Base-by-base conservation (phyloP, 2,113 vertebrate species). In the Centropus bengalensis region DNA sequence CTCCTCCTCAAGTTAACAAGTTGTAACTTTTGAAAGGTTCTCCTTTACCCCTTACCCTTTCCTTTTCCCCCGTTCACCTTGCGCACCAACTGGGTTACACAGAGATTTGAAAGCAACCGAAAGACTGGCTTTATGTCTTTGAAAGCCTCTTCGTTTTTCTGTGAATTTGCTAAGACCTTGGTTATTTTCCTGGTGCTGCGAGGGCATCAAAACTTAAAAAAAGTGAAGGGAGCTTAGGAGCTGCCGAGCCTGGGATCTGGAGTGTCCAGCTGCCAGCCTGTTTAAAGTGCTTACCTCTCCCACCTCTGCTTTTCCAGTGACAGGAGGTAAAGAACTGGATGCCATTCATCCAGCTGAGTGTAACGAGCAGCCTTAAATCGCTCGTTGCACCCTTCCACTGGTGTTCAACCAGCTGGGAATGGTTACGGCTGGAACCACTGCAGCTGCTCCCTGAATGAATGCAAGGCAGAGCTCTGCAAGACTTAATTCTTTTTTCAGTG, bases 371-470 rank as follows among this genome's bases (percentile, higher is more conserved):
- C n/a, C 21, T 71, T n/a, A 26, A 74, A 47, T 36, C n/a, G 58
- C 63, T 73, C 1, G 0, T 91, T 82, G 6, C 9, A 24, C 44
- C 58, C 80, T 86, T 55, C 38, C 12, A 8, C 40, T 64, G 67
- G 23, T 79, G 79, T 62, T 86, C n/a, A 26, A 55, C 3, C 93
- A 96, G 67, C 93, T 80, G 88, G 75, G 54, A 90, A 52, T 18
- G 44, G 70, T 60, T 33, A 64, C 71, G 69, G 7, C 73, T 79
- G 47, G 60, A 23, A 66, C 45, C 68, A 56, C 82, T 85, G 80
- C 93, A 95, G 94, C 96, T 93, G 91, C 86, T 94, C 51, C 6
- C 32, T 19, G 58, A 86, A 40, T 80, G 80, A 79, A 90, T 81
- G 80, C 71, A 40, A 88, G 60, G 51, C 82, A 89, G 74, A 74